Evolutionary conservation across 2,113 vertebrate genomes (phyloP), one percentile per base, ranked within the genome.

Genomic region (Suncus etruscus): DNA sequence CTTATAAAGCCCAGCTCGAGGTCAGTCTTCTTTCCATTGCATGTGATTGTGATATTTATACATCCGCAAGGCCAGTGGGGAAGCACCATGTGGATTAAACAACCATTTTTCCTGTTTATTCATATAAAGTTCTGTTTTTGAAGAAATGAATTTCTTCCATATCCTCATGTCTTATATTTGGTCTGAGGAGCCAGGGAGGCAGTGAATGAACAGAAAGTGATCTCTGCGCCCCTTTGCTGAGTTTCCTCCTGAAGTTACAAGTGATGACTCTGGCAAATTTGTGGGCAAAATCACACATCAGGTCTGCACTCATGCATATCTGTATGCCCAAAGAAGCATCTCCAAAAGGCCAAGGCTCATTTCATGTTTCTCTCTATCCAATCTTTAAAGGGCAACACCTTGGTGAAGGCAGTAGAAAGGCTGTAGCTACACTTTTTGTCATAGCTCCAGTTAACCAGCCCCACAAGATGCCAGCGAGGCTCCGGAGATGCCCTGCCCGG

Each of bases 281-380:
- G 63, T 18, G 83, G 95, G 81, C 54, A 83, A 93, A 93, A 86
- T 95, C 32, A 83, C 65, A 47, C 69, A 65, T 72, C 58, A 45
- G 88, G 69, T n/a, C 81, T 31, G 14, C 20, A 1, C 47, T 45
- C 54, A 78, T 18, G 25, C 2, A 0, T 1, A 16, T 0, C 74
- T 3, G 8, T 73, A 70, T 10, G 39, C 12, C 51, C 18, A 11
- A 65, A 68, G 94, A 79, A n/a, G 12, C 27, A 22, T n/a, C 94
- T 94, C 95, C 16, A 29, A 8, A 39, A 78, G 47, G 84, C 32
- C 18, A 16, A 24, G 15, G 83, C 94, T 98, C 98, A 99, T 96
- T 99, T 99, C 98, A 99, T 98, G 91, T 98, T 98, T 87, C 96
- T 98, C 94, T 99, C 98, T 76, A 99, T 98, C 98, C 99, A 99